These are phyloP conservation scores for Anthopleura sola DNA, from an alignment of 64 coral and sea anemone species.

Conservation along the genomic window DNA sequence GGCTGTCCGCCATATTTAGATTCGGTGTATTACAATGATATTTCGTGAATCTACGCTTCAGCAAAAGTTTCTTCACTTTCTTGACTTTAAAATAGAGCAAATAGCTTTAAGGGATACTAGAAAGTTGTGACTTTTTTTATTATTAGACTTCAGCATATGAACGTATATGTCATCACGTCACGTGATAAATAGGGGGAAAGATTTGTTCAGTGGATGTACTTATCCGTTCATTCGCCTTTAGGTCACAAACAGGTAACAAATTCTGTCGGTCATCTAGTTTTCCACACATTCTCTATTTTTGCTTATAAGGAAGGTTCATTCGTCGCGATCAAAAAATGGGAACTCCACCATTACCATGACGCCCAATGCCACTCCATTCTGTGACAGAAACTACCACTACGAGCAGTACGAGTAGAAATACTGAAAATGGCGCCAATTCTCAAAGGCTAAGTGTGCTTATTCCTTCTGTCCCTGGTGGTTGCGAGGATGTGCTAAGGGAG, in stretches of 20 bases:
- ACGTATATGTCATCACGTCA: background rate
- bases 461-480: background rate
- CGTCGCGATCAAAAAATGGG: constrained; percentile 16
- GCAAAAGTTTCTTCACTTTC: too few relatives aligned
- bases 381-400: background rate
- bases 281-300: too few relatives aligned
- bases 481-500: constrained; percentile 1
- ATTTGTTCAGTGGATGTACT: too few relatives aligned
- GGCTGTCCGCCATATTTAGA: too few relatives aligned
- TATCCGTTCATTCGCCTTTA: too few relatives aligned
- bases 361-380: constrained; percentile 10
- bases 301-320: too few relatives aligned
- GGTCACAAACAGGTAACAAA: too few relatives aligned
- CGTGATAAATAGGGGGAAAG: constrained; percentile 1
- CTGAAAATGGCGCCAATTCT: constrained; percentile 13
- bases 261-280: too few relatives aligned
- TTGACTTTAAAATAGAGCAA: too few relatives aligned
- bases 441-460: background rate
- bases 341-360: background rate
- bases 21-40: too few relatives aligned
- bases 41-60: too few relatives aligned
- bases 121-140: constrained; percentile 9
- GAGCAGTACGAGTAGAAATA: background rate
- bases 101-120: too few relatives aligned
- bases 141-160: background rate